Evolutionary conservation across 2,888 invertebrate genomes (phyloP).

Genomic region (Lycocerus yunnanus): DNA sequence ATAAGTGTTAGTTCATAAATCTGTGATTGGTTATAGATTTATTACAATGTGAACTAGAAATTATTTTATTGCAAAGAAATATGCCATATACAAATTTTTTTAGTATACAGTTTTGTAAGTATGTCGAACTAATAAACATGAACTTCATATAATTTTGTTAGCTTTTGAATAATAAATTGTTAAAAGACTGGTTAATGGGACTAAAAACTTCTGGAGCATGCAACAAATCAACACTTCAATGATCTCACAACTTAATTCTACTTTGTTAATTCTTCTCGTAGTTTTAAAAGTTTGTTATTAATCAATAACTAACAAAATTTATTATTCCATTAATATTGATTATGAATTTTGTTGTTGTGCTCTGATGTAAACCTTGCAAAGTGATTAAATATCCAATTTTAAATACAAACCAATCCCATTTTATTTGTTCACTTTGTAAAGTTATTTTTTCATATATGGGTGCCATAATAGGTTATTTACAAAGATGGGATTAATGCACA

Average conservation of each 20-base stretch:
- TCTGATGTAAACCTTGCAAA: slow-evolving; percentile 19
- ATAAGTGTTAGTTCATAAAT: slow-evolving; percentile 19
- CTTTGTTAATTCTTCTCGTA: not conserved
- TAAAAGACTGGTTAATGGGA: slow-evolving; percentile 29
- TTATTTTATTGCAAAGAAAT: slow-evolving; percentile 28
- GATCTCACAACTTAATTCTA: not conserved
- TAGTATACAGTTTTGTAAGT: slow-evolving; percentile 23
- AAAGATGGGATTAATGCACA: not conserved
- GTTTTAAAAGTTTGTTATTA: not conserved
- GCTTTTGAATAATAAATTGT: slow-evolving; percentile 10
- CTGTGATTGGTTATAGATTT: slow-evolving; percentile 30
- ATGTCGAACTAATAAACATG: not conserved
- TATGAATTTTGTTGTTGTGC: slow-evolving; percentile 9
- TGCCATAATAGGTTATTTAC: slow-evolving; percentile 17
- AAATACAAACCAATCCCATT: not conserved
- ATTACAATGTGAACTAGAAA: slow-evolving; percentile 17
- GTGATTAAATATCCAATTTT: slow-evolving; percentile 13
- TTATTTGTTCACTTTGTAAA: slow-evolving; percentile 20
- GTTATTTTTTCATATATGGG: slow-evolving; percentile 29
- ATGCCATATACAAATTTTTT: slow-evolving; percentile 15
- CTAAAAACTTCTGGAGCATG: slow-evolving; percentile 19
- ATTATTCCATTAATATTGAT: not conserved
- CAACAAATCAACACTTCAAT: slow-evolving; percentile 12
- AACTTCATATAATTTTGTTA: slow-evolving; percentile 7
- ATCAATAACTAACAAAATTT: not conserved